Percentiles rank a stretch among this genome's conserved stretches.
Conservation (phyloP, 2,797 vertebrate genomes). For the Acanthurus lineatus region DNA sequence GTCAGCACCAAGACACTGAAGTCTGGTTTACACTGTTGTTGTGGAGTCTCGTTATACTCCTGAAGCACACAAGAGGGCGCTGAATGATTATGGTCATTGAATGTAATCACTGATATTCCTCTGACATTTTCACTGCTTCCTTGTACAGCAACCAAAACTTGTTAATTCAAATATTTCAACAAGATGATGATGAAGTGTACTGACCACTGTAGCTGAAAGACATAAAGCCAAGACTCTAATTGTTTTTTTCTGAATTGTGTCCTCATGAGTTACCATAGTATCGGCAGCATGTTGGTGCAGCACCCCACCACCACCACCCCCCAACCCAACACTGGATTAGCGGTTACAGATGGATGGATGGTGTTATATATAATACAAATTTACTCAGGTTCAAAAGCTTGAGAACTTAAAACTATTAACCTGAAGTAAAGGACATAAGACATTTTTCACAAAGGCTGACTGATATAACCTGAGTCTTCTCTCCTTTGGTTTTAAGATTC, state of each 20-base stretch:
- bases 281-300: no score
- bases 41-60: conserved; percentile 9
- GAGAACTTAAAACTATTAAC: background rate
- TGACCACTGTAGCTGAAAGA: background rate
- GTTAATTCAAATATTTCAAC: background rate
- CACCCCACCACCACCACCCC: no score
- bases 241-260: no score
- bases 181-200: background rate
- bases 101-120: background rate
- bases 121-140: background rate
- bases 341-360: no score
- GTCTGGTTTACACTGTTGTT: background rate
- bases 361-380: background rate
- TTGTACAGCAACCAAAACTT: conserved; percentile 1
- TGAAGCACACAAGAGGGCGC: conserved; percentile 29
- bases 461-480: background rate
- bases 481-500: background rate
- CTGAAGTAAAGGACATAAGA: conserved; percentile 11
- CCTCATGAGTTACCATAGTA: no score
- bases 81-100: conserved; percentile 17
- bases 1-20: conserved; percentile 19
- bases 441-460: conserved; percentile 2
- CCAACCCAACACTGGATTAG: no score
- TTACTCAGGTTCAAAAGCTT: background rate
- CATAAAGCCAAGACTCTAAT: background rate